Conservation (phyloP, 2,113 vertebrate species). For the Emydocephalus ijimae region DNA sequence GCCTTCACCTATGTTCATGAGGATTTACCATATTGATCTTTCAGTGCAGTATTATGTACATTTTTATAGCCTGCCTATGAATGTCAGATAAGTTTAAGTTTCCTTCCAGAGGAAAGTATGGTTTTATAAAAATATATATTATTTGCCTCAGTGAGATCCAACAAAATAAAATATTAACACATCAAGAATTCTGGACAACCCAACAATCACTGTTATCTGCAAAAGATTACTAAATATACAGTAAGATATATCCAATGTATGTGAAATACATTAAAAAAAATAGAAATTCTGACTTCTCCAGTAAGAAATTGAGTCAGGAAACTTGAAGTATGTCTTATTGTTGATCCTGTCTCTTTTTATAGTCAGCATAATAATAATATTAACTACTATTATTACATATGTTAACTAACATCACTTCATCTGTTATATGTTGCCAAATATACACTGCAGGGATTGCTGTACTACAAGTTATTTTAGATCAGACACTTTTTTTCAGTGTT, state of each 20-base stretch:
- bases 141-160: background rate
- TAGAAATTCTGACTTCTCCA: background rate
- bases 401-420: fast-evolving
- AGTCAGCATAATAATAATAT: conserved; percentile 1
- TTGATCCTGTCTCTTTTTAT: background rate
- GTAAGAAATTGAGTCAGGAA: background rate
- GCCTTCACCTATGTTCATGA: background rate
- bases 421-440: background rate
- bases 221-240: background rate
- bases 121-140: background rate
- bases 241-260: background rate
- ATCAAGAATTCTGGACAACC: background rate
- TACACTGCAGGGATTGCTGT: background rate
- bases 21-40: background rate
- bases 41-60: background rate
- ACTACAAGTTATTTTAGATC: conserved; percentile 35
- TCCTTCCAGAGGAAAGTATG: background rate
- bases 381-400: background rate
- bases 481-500: conserved; percentile 49
- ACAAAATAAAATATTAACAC: background rate
- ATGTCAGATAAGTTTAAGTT: background rate
- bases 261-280: background rate
- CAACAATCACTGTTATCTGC: background rate
- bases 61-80: background rate
- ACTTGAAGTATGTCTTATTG: background rate